Evolutionary conservation across 2,888 invertebrate species (phyloP).

Genomic region (Cynaeus angustus): DNA sequence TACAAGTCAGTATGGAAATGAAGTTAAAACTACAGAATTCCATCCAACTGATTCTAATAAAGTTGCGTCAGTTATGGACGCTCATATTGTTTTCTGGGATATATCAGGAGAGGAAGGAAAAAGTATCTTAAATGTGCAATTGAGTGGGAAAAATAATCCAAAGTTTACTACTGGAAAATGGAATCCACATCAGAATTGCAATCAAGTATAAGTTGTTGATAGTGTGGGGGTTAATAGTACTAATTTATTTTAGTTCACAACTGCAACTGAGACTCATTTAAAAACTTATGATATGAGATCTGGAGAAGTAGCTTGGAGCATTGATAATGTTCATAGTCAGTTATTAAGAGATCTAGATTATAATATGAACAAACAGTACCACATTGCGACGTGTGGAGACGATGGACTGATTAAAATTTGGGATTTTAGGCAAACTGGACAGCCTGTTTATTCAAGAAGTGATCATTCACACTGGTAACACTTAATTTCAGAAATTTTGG

Average conservation of each 20-base stretch:
- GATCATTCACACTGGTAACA: slow-evolving; percentile 90
- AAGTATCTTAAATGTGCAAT: slow-evolving; percentile 62
- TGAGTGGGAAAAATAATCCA: slow-evolving; percentile 82
- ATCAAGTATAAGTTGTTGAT: slow-evolving; percentile 73
- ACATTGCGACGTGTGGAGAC: slow-evolving; percentile 94
- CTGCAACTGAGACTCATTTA: slow-evolving; percentile 89
- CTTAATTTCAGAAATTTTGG: background rate
- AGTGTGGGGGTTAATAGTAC: background rate
- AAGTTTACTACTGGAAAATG: slow-evolving; percentile 91
- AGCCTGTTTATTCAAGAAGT: slow-evolving; percentile 85
- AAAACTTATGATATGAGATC: slow-evolving; percentile 91
- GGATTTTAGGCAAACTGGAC: slow-evolving; percentile 90
- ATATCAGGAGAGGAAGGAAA: slow-evolving; percentile 74
- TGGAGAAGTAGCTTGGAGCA: slow-evolving; percentile 85
- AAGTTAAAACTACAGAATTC: slow-evolving; percentile 89
- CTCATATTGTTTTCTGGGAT: slow-evolving; percentile 86
- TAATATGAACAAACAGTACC: slow-evolving; percentile 98
- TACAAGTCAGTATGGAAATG: slow-evolving; percentile 75
- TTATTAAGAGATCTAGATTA: slow-evolving; percentile 94
- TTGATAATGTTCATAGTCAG: slow-evolving; percentile 90
- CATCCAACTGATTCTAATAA: slow-evolving; percentile 86
- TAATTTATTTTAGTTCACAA: slow-evolving; percentile 78
- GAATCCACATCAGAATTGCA: slow-evolving; percentile 94
- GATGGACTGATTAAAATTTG: slow-evolving; percentile 96
- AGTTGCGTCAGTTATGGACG: slow-evolving; percentile 85